A percentile compares a stretch with the other conserved stretches of the same genome.
phyloP scores from a whole-genome alignment of 2,888 invertebrate genomes.

The Nasonia oneida region DNA sequence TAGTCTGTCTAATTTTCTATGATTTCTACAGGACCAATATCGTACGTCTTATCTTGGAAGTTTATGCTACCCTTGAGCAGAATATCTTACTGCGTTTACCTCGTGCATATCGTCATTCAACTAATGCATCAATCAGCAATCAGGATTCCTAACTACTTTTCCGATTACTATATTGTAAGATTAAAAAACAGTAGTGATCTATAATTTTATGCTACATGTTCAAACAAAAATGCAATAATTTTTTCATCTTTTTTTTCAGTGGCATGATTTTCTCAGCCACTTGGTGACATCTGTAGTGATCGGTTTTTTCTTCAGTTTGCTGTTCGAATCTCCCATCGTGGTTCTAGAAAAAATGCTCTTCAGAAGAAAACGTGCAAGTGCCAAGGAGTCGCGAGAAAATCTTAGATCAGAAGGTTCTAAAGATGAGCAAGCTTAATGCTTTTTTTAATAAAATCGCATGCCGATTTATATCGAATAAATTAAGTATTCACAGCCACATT shows the following conservation, averaged over 20 bases:
- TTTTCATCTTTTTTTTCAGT: constrained; percentile 51
- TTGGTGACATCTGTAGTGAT: constrained; percentile 43
- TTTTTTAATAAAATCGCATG: too few species aligned
- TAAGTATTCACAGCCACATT: too few species aligned
- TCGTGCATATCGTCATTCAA: constrained; percentile 66
- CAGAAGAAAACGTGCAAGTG: neutral
- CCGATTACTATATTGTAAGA: constrained; percentile 51
- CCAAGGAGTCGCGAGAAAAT: neutral
- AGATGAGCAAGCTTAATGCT: neutral
- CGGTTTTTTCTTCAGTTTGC: constrained; percentile 59
- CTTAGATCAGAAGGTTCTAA: neutral
- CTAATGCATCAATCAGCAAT: constrained; percentile 49
- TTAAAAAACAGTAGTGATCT: neutral
- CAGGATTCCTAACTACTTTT: constrained; percentile 62
- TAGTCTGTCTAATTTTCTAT: too few species aligned
- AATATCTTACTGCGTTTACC: constrained; percentile 68
- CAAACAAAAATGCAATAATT: neutral
- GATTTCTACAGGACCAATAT: constrained; percentile 50
- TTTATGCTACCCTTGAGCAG: constrained; percentile 67
- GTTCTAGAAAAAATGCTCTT: constrained; percentile 60
- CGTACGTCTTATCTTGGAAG: constrained; percentile 64
- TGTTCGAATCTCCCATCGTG: constrained; percentile 62
- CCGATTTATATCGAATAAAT: too few species aligned
- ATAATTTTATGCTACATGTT: neutral
- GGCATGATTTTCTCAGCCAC: constrained; percentile 53